Base-by-base conservation (phyloP, 2,113 vertebrate genomes). In the Gulo gulo region DNA sequence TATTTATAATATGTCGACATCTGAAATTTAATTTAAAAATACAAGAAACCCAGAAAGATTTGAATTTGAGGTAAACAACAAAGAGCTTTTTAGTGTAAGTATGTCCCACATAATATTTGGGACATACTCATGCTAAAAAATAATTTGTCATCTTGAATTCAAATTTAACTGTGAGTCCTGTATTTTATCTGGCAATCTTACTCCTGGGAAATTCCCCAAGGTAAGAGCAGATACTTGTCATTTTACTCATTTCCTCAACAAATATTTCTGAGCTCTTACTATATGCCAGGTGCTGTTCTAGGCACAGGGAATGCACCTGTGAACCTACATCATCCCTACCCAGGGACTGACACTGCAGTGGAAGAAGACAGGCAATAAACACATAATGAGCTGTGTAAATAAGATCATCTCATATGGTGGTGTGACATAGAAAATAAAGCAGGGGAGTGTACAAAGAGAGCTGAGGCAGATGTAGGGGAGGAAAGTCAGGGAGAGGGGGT, bases 311-410 rank as follows among this genome's bases (percentile, higher is more conserved):
- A 55, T 6, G 3, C 45, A 26, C n/a, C 57, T n/a, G 26, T 45
- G 42, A 76, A 26, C 8, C 16, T 47, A 34, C 7, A 23, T 12
- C 39, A 7, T 6, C 15, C 34, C 45, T 11, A 0, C 3, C 50
- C 42, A 0, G 0, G 1, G 15, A 39, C 76, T 39, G 88, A 65
- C 45, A 15, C 1, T 61, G 52, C 1, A 18, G 57, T 12, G 63
- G 31, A 42, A 84, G 50, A 29, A 13, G 1, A 83, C 1, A 7
- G 24, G 4, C 12, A n/a, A 11, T 42, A 42, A 71, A 80, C 7
- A 47, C 34, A 45, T 2, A 42, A 16, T 92, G 15, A 84, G 31
- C 61, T 45, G 29, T 4, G 36, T 34, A 47, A 67, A 47, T 61
- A 61, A 67, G 36, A 23, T 65, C 9, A 15, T 16, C 59, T 86